Evolutionary conservation across 2,888 invertebrate genomes (phyloP).

Genomic region (Tholera decimalis): DNA sequence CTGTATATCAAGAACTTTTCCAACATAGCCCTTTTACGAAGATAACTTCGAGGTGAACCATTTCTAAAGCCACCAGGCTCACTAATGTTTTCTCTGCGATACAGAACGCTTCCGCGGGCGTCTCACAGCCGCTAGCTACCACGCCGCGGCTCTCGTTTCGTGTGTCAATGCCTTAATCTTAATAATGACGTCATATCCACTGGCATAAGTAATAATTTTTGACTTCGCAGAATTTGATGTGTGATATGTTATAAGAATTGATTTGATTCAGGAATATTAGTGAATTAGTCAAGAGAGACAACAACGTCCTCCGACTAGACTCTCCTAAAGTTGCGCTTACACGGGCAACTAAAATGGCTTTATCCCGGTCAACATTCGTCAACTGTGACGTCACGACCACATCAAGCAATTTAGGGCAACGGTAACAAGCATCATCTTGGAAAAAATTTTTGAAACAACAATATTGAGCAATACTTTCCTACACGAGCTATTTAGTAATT

Average conservation of each 20-base stretch:
- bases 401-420: too few relatives aligned
- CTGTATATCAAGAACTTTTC: conserved; percentile 8
- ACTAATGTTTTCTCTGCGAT: conserved; percentile 45
- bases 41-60: conserved; percentile 16
- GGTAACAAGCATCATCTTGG: too few relatives aligned
- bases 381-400: too few relatives aligned
- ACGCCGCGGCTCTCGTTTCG: conserved; percentile 8
- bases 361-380: too few relatives aligned
- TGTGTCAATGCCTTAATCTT: conserved; percentile 44
- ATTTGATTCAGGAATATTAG: conserved; percentile 21
- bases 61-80: conserved; percentile 36
- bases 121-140: neutral
- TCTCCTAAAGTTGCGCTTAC: too few relatives aligned
- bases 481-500: too few relatives aligned
- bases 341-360: too few relatives aligned
- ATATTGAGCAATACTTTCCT: too few relatives aligned
- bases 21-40: neutral
- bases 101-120: conserved; percentile 51
- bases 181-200: conserved; percentile 46
- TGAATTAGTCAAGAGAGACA: neutral
- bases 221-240: conserved; percentile 30
- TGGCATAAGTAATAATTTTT: conserved; percentile 45
- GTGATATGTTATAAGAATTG: conserved; percentile 32
- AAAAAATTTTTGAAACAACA: too few relatives aligned
- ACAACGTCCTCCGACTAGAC: neutral